Evolutionary conservation across 2,797 vertebrate genomes (phyloP).

Genomic region (Rhinichthys osculus): DNA sequence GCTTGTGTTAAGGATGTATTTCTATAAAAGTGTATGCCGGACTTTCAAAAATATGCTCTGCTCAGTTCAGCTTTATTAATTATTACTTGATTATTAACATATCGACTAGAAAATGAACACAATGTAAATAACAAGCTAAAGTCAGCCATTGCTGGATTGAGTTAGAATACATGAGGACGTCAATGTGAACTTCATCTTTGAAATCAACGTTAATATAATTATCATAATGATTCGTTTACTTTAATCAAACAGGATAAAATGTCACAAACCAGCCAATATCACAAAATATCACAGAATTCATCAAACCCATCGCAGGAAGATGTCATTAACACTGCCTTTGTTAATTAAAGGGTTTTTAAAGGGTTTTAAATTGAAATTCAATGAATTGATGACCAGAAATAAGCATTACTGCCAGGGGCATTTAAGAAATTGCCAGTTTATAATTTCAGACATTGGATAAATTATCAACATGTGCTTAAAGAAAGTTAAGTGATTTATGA

Average conservation of each 20-base stretch:
- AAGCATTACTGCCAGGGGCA: not conserved
- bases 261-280: not conserved
- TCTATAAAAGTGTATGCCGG: not conserved
- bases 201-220: not conserved
- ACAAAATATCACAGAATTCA: not conserved
- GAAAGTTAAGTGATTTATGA: not conserved
- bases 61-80: not conserved
- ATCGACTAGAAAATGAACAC: not conserved
- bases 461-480: not conserved
- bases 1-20: not conserved
- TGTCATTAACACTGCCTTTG: not conserved
- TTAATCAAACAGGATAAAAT: not conserved
- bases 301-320: not conserved
- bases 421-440: not conserved
- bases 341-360: not conserved
- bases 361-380: not conserved
- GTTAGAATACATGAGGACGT: not conserved
- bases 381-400: not conserved
- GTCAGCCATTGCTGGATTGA: not conserved
- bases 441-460: not conserved
- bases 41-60: not conserved
- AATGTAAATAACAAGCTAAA: not conserved
- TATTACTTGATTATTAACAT: not conserved
- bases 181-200: not conserved
- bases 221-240: not conserved